These are phyloP conservation scores for Apogon hyalosoma DNA, from an alignment of 2,797 vertebrate genomes.

Conservation along the genomic window DNA sequence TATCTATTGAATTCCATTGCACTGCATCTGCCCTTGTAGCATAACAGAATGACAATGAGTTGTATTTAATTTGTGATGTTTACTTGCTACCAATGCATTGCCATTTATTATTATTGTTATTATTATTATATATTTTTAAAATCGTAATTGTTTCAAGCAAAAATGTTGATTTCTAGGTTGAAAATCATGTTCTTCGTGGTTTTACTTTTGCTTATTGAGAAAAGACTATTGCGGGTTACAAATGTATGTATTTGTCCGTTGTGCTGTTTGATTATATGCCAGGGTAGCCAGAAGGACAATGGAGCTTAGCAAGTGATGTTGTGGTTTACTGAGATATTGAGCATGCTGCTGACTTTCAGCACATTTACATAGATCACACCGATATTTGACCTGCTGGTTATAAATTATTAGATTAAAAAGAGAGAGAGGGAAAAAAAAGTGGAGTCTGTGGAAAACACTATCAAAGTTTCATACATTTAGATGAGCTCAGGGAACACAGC, in stretches of 20 bases:
- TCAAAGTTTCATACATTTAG: slow-evolving; percentile 33
- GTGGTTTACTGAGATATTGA: slow-evolving; percentile 31
- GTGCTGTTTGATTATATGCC: slow-evolving; percentile 52
- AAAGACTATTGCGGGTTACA: slow-evolving; percentile 40
- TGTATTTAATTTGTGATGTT: slow-evolving; percentile 71
- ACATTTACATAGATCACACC: slow-evolving; percentile 18
- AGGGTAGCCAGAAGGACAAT: slow-evolving; percentile 56
- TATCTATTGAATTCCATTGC: slow-evolving; percentile 76
- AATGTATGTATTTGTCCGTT: slow-evolving; percentile 40
- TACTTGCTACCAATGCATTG: slow-evolving; percentile 62
- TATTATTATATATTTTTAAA: slow-evolving; percentile 37
- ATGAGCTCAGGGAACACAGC: slow-evolving; percentile 79
- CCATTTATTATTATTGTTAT: slow-evolving; percentile 34
- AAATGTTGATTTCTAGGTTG: slow-evolving; percentile 44
- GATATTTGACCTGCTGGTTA: slow-evolving; percentile 18
- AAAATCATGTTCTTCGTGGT: slow-evolving; percentile 38
- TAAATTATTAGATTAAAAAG: too few relatives aligned
- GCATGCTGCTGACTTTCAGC: slow-evolving; percentile 41
- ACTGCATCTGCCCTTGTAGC: slow-evolving; percentile 81
- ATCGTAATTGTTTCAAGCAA: slow-evolving; percentile 41
- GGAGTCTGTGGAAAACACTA: slow-evolving; percentile 6
- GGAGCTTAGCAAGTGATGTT: slow-evolving; percentile 37
- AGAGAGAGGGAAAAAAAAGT: neutral
- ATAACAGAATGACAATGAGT: slow-evolving; percentile 73
- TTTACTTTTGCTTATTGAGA: slow-evolving; percentile 36